Percentiles rank a stretch among this genome's conserved stretches.
Evolutionary conservation across 2,888 invertebrate genomes (phyloP).

Genomic region (Sarcophaga rosellei): DNA sequence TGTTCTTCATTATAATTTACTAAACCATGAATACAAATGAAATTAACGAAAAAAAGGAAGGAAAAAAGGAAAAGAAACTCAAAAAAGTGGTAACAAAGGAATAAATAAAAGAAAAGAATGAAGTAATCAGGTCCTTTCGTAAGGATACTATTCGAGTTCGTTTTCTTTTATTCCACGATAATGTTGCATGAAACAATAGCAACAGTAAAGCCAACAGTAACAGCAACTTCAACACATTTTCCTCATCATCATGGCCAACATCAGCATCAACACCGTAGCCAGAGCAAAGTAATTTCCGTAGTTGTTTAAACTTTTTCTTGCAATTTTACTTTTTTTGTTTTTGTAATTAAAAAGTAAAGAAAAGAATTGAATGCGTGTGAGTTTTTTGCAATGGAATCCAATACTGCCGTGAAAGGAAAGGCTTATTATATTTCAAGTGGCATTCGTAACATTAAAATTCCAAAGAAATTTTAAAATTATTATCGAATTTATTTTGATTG

Average conservation of each 20-base stretch:
- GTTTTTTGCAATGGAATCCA: background rate
- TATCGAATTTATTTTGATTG: no score
- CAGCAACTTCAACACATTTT: no score
- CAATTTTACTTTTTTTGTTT: background rate
- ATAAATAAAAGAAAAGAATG: slow-evolving; percentile 4
- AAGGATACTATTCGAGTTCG: slow-evolving; percentile 34
- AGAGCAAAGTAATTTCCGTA: slow-evolving; percentile 20
- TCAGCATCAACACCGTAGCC: background rate
- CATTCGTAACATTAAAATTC: no score
- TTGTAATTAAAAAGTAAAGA: background rate
- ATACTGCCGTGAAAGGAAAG: background rate
- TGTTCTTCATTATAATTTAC: background rate
- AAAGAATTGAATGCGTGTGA: background rate
- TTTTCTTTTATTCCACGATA: slow-evolving; percentile 26
- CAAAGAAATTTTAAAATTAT: no score
- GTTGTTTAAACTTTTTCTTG: slow-evolving; percentile 16
- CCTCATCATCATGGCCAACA: slow-evolving; percentile 13
- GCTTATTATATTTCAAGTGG: background rate
- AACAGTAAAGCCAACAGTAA: background rate
- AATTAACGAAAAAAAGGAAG: background rate
- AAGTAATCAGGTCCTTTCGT: slow-evolving; percentile 62
- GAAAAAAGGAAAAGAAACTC: background rate
- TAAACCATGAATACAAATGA: background rate
- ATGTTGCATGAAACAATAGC: slow-evolving; percentile 22
- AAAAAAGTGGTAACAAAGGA: no score